Evolutionary conservation across 2,797 vertebrate species (phyloP).

Genomic region (Sebastolobus altivelis): DNA sequence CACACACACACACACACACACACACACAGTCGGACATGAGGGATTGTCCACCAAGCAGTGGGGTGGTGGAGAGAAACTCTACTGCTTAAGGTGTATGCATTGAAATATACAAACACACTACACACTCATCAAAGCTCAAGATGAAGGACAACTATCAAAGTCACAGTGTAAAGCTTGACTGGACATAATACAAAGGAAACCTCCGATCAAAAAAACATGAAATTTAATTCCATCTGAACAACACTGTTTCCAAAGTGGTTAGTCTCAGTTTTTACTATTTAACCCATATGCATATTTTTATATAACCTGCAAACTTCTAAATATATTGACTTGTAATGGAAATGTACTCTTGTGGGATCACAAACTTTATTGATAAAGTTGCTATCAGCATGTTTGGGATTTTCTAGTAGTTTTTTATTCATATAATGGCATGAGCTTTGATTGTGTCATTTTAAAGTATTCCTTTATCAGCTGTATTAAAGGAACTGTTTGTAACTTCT

Average conservation of each 20-base stretch:
- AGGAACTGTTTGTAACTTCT: too few species aligned
- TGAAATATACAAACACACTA: constrained; percentile 13
- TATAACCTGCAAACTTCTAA: background rate
- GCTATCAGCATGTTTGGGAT: background rate
- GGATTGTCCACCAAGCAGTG: constrained; percentile 66
- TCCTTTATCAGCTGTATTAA: background rate
- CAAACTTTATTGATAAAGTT: background rate
- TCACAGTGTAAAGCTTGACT: background rate
- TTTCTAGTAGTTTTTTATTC: background rate
- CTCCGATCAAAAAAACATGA: background rate
- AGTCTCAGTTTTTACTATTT: background rate
- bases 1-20: constrained; percentile 27
- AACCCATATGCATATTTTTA: background rate
- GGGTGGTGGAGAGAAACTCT: constrained; percentile 35
- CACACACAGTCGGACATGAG: constrained; percentile 69
- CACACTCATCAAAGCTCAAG: background rate
- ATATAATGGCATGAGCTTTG: background rate
- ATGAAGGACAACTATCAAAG: constrained; percentile 21
- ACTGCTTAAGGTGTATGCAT: constrained; percentile 27
- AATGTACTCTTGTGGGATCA: background rate
- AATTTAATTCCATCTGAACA: background rate
- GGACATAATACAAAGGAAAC: background rate
- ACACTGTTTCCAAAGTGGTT: background rate
- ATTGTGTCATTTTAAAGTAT: background rate
- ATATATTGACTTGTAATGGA: background rate